Evolutionary conservation across 2,113 vertebrate genomes (phyloP), one percentile per base, ranked within the genome.

Genomic region (Balaeniceps rex): DNA sequence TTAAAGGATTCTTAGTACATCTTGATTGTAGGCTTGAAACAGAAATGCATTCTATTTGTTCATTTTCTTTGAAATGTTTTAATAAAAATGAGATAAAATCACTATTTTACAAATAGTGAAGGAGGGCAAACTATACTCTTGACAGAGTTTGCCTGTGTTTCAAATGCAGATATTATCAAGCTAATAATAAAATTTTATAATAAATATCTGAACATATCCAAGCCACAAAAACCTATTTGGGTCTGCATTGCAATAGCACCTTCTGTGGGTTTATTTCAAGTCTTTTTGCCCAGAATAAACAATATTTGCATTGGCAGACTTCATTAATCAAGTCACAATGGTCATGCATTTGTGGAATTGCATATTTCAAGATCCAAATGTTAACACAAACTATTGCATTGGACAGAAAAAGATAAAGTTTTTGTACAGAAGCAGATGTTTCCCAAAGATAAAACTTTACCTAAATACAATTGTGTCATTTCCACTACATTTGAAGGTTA

Each of bases 371-470:
- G 52, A 75, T 61, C 9, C 42, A 92, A 90, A 83, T n/a, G 34
- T 93, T 78, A 96, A 87, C 24, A 76, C 6, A 33, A 81, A 92
- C 42, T 29, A 79, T 54, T 74, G 52, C 28, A 79, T 16, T 58
- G 68, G 58, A 60, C 55, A 77, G 47, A 76, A 82, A 80, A 51
- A 93, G 51, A 49, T 11, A 10, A 61, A 51, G 36, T 10, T 93
- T 94, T 79, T 70, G 21, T 80, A 90, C 23, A 94, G 79, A 93
- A 83, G 40, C 76, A 90, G 83, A 87, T 89, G 74, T 93, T 94
- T 79, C 91, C 71, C 85, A 66, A 93, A 94, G 93, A 94, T 77
- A 94, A 92, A 96, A 89, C 33, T 91, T 79, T 10, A 55, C 79
- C 16, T 78, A 91, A 83, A 78, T 65, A 92, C n/a, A 88, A 34